phyloP scores from a whole-genome alignment of 2,888 invertebrate species.

The Drosophila lutescens region DNA sequence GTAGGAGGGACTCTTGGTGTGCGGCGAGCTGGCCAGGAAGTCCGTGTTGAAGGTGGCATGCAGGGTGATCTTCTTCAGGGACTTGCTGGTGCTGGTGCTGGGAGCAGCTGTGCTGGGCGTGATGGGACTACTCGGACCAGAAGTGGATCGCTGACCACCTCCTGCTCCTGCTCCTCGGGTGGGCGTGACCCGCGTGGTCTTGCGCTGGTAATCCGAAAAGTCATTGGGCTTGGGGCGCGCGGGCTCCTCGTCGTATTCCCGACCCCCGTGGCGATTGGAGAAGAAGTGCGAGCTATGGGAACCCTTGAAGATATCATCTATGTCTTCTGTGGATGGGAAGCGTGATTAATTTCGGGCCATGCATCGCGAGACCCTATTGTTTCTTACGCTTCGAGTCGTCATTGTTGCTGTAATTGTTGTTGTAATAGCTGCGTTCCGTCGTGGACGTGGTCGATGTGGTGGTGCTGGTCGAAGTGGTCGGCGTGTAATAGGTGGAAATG shows the following conservation, averaged over 20 bases:
- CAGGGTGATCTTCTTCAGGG: constrained; percentile 79
- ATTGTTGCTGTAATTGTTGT: constrained; percentile 67
- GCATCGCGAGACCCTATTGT: constrained; percentile 63
- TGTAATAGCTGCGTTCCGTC: constrained; percentile 72
- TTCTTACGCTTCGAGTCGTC: constrained; percentile 83
- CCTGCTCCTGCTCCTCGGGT: constrained; percentile 54
- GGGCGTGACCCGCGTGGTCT: constrained; percentile 70
- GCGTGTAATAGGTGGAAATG: constrained; percentile 82
- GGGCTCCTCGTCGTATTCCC: constrained; percentile 86
- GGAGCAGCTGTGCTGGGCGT: constrained; percentile 42
- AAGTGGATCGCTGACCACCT: constrained; percentile 52
- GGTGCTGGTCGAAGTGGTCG: constrained; percentile 67
- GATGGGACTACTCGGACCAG: constrained; percentile 2
- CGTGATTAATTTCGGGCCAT: constrained; percentile 65
- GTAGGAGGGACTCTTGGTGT: constrained; percentile 68
- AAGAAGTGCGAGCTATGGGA: constrained; percentile 92
- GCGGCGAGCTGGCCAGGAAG: constrained; percentile 60
- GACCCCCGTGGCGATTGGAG: constrained; percentile 87
- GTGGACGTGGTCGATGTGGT: constrained; percentile 65
- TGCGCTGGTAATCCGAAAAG: constrained; percentile 81
- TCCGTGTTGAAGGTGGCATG: constrained; percentile 82
- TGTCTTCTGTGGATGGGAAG: constrained; percentile 75
- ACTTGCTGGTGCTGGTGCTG: constrained; percentile 50
- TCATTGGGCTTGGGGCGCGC: constrained; percentile 82
- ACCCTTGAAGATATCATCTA: constrained; percentile 88